Evolutionary conservation across 2,113 vertebrate genomes (phyloP).

Genomic region (Sardina pilchardus): DNA sequence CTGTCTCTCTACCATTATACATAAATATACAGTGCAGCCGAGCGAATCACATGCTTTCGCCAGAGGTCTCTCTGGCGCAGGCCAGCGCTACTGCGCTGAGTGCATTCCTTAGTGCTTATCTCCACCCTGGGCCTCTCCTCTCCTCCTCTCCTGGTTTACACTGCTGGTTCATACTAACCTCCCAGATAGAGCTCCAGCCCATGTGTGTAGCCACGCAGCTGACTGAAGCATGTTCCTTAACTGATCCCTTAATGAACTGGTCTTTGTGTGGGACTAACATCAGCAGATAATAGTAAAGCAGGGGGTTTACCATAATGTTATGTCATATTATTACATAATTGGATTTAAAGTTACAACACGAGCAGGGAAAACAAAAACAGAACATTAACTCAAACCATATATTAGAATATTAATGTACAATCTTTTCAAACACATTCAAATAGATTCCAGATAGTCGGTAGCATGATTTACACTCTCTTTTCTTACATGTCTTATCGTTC

Average conservation of each 20-base stretch:
- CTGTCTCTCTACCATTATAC: background rate
- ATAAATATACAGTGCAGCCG: background rate
- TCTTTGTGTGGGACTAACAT: background rate
- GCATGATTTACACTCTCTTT: background rate
- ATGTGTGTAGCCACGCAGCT: background rate
- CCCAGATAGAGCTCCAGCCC: background rate
- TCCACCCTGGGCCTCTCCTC: slow-evolving; percentile 29
- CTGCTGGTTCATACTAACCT: background rate
- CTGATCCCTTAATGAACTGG: background rate
- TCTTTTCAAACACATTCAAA: background rate
- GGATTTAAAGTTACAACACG: background rate
- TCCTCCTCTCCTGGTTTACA: background rate
- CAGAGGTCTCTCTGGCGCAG: slow-evolving; percentile 28
- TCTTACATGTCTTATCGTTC: background rate
- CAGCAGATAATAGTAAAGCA: background rate
- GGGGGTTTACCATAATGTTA: background rate
- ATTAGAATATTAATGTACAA: background rate
- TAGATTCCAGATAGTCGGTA: background rate
- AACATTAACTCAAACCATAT: background rate
- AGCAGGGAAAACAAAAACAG: background rate
- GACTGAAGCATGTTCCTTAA: background rate
- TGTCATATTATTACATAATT: background rate
- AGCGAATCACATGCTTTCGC: background rate
- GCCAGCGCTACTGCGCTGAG: background rate
- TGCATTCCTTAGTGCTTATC: slow-evolving; percentile 38